These are phyloP conservation scores for Mythimna ferrago DNA, from an alignment of 2,888 invertebrate genomes.

Conservation along the genomic window DNA sequence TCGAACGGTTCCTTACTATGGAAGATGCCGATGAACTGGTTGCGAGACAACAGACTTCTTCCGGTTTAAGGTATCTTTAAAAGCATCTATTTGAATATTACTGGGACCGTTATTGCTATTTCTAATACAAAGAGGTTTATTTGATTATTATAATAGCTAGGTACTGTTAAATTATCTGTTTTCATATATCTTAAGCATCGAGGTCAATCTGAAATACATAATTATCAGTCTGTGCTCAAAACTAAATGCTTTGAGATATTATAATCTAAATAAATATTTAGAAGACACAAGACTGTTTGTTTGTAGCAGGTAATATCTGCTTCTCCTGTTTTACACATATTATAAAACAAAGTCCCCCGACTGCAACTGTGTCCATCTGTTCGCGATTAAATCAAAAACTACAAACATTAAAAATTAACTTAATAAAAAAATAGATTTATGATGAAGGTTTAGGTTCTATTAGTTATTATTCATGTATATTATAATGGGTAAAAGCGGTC, in stretches of 20 bases:
- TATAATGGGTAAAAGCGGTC: too few species aligned
- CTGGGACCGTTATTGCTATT: slow-evolving; percentile 64
- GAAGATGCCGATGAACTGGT: slow-evolving; percentile 73
- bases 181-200: not conserved
- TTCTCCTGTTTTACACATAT: too few species aligned
- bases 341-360: too few species aligned
- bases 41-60: slow-evolving; percentile 65
- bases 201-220: slow-evolving; percentile 6
- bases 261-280: not conserved
- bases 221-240: not conserved
- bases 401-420: too few species aligned
- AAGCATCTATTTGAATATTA: slow-evolving; percentile 55
- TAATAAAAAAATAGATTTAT: too few species aligned
- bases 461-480: too few species aligned
- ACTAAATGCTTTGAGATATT: not conserved
- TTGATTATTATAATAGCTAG: slow-evolving; percentile 16
- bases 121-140: slow-evolving; percentile 21
- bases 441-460: too few species aligned
- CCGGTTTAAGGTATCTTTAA: slow-evolving; percentile 61
- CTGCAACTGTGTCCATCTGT: too few species aligned
- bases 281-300: not conserved
- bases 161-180: slow-evolving; percentile 25
- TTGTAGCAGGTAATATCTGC: not conserved
- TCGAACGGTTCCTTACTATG: slow-evolving; percentile 49
- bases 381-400: too few species aligned